Percentiles rank a stretch among this genome's conserved stretches.
phyloP scores from a whole-genome alignment of 1,140 invertebrate species.

The Aphelenchoides besseyi region DNA sequence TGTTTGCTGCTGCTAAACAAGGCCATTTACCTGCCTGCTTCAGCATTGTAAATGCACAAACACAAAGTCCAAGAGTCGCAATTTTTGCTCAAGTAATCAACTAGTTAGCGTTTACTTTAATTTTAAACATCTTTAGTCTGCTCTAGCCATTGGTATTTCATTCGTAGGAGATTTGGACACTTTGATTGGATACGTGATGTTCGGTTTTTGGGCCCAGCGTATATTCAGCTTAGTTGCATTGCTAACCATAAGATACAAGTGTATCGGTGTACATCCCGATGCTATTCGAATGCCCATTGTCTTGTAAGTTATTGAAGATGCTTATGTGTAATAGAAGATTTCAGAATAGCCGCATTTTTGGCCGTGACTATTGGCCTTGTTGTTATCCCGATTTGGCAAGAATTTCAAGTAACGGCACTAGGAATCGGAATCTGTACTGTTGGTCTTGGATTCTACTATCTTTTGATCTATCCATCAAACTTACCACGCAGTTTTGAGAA shows the following conservation, averaged over 20 bases:
- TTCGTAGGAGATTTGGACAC: conserved; percentile 61
- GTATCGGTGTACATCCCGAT: conserved; percentile 60
- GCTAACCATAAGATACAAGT: conserved; percentile 51
- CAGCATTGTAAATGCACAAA: conserved; percentile 55
- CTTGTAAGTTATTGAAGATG: conserved; percentile 30
- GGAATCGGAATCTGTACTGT: conserved; percentile 55
- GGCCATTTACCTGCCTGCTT: conserved; percentile 62
- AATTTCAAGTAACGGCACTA: conserved; percentile 24
- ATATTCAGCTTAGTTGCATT: conserved; percentile 57
- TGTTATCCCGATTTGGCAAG: conserved; percentile 43
- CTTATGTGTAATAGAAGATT: background rate
- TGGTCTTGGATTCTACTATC: conserved; percentile 57
- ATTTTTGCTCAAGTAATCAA: conserved; percentile 54
- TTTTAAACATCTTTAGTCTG: conserved; percentile 42
- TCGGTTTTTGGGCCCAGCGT: conserved; percentile 62
- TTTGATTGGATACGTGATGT: conserved; percentile 63
- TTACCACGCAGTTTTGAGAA: conserved; percentile 33
- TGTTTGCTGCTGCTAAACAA: conserved; percentile 62
- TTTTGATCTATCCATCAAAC: conserved; percentile 49
- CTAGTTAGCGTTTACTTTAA: conserved; percentile 28
- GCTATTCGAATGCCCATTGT: conserved; percentile 56
- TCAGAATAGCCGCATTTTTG: conserved; percentile 53
- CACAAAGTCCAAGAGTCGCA: conserved; percentile 56
- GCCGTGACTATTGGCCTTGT: conserved; percentile 55
- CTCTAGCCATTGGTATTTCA: conserved; percentile 57